A percentile compares a stretch with the other conserved stretches of the same genome.
Evolutionary conservation across 2,888 invertebrate species (phyloP).

Genomic region (Zygaena filipendulae): DNA sequence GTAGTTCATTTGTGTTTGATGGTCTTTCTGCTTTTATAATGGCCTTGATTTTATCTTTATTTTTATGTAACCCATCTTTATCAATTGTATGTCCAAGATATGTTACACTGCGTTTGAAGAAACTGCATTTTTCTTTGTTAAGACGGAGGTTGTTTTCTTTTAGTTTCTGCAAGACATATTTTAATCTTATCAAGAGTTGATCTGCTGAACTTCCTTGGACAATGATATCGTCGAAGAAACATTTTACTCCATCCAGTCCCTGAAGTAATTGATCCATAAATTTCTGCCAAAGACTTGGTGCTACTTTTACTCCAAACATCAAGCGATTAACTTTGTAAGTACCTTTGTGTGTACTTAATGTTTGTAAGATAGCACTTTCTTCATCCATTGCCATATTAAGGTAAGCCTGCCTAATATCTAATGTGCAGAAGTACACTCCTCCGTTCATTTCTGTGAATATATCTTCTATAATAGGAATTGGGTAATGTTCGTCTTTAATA

Average conservation of each 20-base stretch:
- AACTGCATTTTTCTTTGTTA: constrained; percentile 4
- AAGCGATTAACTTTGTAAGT: constrained; percentile 23
- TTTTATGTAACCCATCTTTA: too few relatives aligned
- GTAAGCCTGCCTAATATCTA: constrained; percentile 12
- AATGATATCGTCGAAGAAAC: constrained; percentile 26
- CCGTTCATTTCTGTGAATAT: constrained; percentile 13
- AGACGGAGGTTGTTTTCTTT: constrained; percentile 1
- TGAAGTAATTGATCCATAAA: constrained; percentile 24
- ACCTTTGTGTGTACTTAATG: constrained; percentile 22
- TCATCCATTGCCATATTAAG: constrained; percentile 9
- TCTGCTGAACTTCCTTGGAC: constrained; percentile 16
- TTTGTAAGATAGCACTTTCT: constrained; percentile 12
- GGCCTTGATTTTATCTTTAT: constrained; percentile 3
- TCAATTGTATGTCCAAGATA: constrained; percentile 1
- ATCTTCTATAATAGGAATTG: constrained; percentile 12
- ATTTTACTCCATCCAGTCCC: constrained; percentile 19
- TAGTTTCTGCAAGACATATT: constrained; percentile 1
- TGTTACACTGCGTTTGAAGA: constrained; percentile 1
- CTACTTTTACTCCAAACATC: constrained; percentile 23
- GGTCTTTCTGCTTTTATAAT: constrained; percentile 3
- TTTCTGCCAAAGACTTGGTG: constrained; percentile 22
- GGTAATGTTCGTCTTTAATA: too few relatives aligned
- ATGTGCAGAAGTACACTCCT: constrained; percentile 14
- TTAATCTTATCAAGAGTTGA: too few relatives aligned
- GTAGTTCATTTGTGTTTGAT: constrained; percentile 1